These are phyloP conservation scores for Pyralis farinalis DNA, from an alignment of 2,888 invertebrate species.

Conservation along the genomic window DNA sequence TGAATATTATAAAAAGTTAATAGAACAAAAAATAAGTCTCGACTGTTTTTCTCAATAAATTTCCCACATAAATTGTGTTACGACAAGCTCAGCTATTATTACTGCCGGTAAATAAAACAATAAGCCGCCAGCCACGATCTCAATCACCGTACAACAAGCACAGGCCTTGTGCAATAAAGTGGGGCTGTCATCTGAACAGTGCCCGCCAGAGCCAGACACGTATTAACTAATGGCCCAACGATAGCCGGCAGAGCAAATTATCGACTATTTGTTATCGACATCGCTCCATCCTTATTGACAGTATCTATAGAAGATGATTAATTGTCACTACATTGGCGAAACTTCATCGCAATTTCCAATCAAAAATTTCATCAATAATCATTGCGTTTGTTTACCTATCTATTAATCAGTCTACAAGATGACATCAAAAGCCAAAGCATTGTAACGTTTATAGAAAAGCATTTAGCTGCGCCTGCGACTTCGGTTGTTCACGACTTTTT, in stretches of 20 bases:
- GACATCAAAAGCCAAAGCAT: too few relatives aligned
- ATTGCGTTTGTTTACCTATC: constrained; percentile 19
- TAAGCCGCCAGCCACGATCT: constrained; percentile 1
- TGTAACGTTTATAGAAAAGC: too few relatives aligned
- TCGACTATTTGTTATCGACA: constrained; percentile 27
- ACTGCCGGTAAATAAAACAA: constrained; percentile 4
- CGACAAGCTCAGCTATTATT: background rate
- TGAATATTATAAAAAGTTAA: too few relatives aligned
- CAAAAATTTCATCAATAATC: constrained; percentile 33
- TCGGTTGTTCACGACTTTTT: too few relatives aligned
- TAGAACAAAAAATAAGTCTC: too few relatives aligned
- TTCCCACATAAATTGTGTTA: too few relatives aligned
- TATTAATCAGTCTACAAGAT: too few relatives aligned
- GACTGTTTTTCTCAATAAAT: too few relatives aligned
- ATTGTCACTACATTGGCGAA: constrained; percentile 40
- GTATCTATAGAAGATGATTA: constrained; percentile 39
- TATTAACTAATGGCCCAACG: constrained; percentile 37
- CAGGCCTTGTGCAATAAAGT: constrained; percentile 27
- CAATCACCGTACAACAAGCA: constrained; percentile 17
- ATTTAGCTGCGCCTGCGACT: too few relatives aligned
- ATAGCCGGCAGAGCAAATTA: constrained; percentile 33
- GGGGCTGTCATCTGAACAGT: constrained; percentile 21
- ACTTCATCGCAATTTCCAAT: constrained; percentile 33
- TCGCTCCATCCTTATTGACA: constrained; percentile 26
- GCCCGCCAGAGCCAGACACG: constrained; percentile 5